Base-by-base conservation (phyloP, 1,140 invertebrate species). In the Drosophila fuyamai region DNA sequence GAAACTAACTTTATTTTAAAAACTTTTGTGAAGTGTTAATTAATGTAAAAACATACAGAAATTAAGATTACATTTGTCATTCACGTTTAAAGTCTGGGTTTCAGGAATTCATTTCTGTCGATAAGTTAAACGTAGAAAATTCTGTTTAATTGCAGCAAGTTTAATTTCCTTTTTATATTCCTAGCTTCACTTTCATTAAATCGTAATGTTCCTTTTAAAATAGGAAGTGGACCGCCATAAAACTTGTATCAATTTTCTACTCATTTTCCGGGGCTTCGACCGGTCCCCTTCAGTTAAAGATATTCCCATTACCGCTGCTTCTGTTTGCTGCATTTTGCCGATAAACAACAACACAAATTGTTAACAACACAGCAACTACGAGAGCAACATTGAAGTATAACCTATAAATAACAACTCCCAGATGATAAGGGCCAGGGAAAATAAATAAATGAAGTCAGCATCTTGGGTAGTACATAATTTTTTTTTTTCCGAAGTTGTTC, bases 371-470 rank as follows among this genome's bases (percentile, higher is more conserved):
- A 50, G 56, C 43, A 67, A 47, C 36, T 68, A 60, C 16, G 32
- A 59, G 55, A 54, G 41, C 61, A 58, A 51, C 62, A 78, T 71
- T 51, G 80, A 78, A 68, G 65, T 65, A 60, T 56, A 59, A 46
- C 65, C 79, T 71, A 85, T 85, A 88, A 88, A 88, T 82, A 88
- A 82, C 70, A 83, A 75, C 79, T 86, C 59, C 66, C 76, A 79
- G 60, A 47, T 76, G 83, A 88, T 86, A 79, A 88, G 48, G 62
- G 18, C 27, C 18, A 53, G 32, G n/a, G 53, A 54, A 58, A 58
- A 76, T 74, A 85, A 86, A 83, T 76, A 88, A 85, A 82, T 85
- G 82, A 85, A 85, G 83, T 88, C 82, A 85, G 77, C 82, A 81
- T 85, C 82, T 85, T 81, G 65, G 79, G 83, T 68, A 86, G 83